Evolutionary conservation across 2,797 vertebrate genomes (phyloP), one percentile per base, ranked within the genome.

Genomic region (Microctenopoma steveboyesi): DNA sequence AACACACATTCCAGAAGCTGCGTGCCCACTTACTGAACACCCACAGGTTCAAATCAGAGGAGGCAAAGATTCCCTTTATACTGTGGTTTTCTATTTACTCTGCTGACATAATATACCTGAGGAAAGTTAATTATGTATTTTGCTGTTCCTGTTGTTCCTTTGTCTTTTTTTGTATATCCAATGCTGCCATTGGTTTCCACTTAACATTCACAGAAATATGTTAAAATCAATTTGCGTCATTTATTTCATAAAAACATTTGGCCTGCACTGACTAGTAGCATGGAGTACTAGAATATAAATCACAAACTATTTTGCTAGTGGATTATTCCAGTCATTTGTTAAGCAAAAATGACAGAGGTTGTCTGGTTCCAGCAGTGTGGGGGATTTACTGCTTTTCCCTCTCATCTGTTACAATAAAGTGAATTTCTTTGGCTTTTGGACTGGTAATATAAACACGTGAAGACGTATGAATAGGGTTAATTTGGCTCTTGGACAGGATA

Each of bases 1-100:
- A 51, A 61, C 60, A 78, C 54, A 62, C 46, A 56, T 64, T 72
- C 15, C 33, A 62, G 27, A 46, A 68, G 61, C 57, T 48, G 50
- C 28, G 51, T 55, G 68, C 59, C 66, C 52, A 60, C 75, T 74
- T 64, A 50, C 39, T 62, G 18, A 75, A 83, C 78, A 74, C 74
- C 56, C 66, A 82, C 78, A 79, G 49, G 57, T 65, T 72, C 56
- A 66, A 45, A 16, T 42, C 57, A 71, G 53, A 71, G 55, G 18
- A 77, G 60, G 35, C 76, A 57, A 65, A 40, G 50, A 59, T 48
- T 81, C 64, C 37, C 51, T 58, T 69, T 12, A 64, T 33, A 39
- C 54, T 35, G 2, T 7, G 15, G 22, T 35, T 16, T 7, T 22
- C 13, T 15, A 4, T 49, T 46, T 40, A 55, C 33, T 39, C 37